Evolutionary conservation across 2,113 vertebrate species (phyloP).

Genomic region (Machaerirhynchus nigripectus): DNA sequence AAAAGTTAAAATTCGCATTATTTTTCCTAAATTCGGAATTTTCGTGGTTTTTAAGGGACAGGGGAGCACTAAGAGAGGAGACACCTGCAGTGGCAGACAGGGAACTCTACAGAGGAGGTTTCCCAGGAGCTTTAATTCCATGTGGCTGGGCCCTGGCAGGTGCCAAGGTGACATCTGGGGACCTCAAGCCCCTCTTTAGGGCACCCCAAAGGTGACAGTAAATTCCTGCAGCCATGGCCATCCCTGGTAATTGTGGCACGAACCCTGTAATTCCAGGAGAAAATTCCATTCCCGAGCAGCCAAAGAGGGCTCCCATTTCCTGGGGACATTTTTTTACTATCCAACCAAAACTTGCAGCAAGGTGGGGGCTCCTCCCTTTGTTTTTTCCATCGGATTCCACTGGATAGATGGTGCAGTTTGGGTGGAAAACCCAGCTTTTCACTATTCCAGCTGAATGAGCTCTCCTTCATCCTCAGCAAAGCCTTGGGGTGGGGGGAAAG

Average conservation of each 20-base stretch:
- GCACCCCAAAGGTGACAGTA: not conserved
- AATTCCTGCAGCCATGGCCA: not conserved
- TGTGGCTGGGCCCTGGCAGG: not conserved
- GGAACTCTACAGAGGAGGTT: not conserved
- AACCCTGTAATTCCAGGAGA: not conserved
- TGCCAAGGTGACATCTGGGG: not conserved
- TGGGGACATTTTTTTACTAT: not conserved
- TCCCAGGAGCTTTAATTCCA: not conserved
- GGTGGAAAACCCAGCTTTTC: not conserved
- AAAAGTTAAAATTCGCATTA: not conserved
- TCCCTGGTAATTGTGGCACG: not conserved
- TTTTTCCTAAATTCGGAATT: not conserved
- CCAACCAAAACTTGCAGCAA: accelerated
- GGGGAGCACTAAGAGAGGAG: not conserved
- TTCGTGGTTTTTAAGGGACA: not conserved
- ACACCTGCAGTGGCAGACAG: not conserved
- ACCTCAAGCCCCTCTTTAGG: not conserved
- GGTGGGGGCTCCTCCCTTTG: not conserved
- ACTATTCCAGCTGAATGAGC: not conserved
- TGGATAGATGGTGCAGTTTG: accelerated
- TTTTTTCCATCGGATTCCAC: not conserved
- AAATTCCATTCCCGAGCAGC: not conserved
- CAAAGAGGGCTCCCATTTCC: not conserved
- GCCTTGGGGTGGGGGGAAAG: not conserved
- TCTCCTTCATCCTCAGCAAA: not conserved